A percentile compares a stretch with the other conserved stretches of the same genome.
phyloP scores from a whole-genome alignment of 2,797 vertebrate genomes.

The Anolis apletophallus region DNA sequence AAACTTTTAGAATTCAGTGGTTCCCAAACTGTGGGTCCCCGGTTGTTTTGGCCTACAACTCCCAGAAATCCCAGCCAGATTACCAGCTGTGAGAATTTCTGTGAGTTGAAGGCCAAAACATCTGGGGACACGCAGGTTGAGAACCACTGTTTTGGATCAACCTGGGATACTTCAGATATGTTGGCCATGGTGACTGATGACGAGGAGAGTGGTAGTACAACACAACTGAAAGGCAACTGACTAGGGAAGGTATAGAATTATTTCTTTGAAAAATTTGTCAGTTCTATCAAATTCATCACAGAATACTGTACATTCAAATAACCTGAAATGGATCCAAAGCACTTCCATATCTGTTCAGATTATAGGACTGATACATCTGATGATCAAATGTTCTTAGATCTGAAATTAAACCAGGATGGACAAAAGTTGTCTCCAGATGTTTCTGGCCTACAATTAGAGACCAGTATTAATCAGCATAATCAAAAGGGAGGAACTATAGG shows the following conservation, averaged over 20 bases:
- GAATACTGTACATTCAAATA: not conserved
- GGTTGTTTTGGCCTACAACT: too few relatives aligned
- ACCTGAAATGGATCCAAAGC: not conserved
- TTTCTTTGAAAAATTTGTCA: not conserved
- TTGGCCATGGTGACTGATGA: not conserved
- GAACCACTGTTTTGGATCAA: too few relatives aligned
- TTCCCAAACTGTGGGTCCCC: too few relatives aligned
- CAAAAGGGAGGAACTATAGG: too few relatives aligned
- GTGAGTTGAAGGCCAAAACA: too few relatives aligned
- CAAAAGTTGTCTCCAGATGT: too few relatives aligned
- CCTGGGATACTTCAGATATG: too few relatives aligned
- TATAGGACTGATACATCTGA: not conserved
- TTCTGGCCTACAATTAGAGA: too few relatives aligned
- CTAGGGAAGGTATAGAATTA: not conserved
- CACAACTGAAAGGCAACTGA: not conserved
- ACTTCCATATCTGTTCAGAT: not conserved
- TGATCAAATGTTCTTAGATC: not conserved
- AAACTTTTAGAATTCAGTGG: not conserved
- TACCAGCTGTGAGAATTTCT: too few relatives aligned
- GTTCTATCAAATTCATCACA: not conserved
- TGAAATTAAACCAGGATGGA: not conserved
- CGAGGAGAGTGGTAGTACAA: not conserved
- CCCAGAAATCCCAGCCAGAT: too few relatives aligned
- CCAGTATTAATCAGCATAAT: too few relatives aligned
- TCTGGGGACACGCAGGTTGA: too few relatives aligned